A percentile compares a stretch with the other conserved stretches of the same genome.
phyloP scores from a whole-genome alignment of 2,797 vertebrate species.

The Coendou prehensilis region DNA sequence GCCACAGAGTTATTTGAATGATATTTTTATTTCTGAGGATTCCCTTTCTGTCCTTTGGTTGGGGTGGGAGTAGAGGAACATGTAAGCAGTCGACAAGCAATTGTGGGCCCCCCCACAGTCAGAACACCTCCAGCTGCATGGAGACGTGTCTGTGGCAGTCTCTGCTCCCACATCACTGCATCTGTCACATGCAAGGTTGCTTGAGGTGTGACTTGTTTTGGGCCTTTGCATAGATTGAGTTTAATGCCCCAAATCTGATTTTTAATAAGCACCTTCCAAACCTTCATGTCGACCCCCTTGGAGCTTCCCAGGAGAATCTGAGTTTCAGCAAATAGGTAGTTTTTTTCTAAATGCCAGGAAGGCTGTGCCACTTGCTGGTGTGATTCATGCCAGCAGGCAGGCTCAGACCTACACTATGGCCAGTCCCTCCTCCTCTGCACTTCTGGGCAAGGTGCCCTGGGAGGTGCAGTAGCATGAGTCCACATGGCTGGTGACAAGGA shows the following conservation, averaged over 20 bases:
- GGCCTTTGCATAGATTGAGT: not conserved
- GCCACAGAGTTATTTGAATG: too few relatives aligned
- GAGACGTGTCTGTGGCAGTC: too few relatives aligned
- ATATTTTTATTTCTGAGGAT: not conserved
- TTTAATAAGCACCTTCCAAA: not conserved
- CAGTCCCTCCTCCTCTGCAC: slow-evolving; percentile 68
- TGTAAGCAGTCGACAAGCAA: too few relatives aligned
- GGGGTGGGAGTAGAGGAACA: not conserved
- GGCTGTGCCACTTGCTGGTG: not conserved
- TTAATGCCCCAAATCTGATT: not conserved
- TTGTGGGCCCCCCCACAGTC: accelerated
- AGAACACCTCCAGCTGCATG: not conserved
- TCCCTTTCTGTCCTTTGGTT: not conserved
- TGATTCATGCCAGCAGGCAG: not conserved
- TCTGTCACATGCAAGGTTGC: not conserved
- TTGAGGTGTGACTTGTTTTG: not conserved
- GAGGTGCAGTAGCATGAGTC: slow-evolving; percentile 79
- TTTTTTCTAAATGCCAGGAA: not conserved
- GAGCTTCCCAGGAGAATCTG: not conserved
- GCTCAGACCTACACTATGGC: not conserved
- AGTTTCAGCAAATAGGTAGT: not conserved
- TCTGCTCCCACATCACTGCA: not conserved
- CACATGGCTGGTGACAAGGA: slow-evolving; percentile 87
- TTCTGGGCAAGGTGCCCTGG: slow-evolving; percentile 83
- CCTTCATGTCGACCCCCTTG: accelerated